Base-by-base conservation (phyloP, 2,113 vertebrate species). In the Menidia beryllina region DNA sequence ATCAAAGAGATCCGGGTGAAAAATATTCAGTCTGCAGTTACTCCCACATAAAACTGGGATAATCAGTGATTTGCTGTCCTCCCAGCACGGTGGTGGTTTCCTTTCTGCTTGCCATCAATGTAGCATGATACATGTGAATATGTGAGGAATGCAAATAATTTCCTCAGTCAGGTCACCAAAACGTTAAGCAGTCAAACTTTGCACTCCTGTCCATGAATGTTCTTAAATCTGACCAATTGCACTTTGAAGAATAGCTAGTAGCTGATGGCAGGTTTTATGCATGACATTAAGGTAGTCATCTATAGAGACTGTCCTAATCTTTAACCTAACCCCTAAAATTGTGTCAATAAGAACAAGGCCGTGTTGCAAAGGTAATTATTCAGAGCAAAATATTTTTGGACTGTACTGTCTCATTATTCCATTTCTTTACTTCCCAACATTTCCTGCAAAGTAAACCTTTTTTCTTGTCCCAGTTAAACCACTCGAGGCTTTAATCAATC, bases 131-230 rank as follows among this genome's bases (percentile, higher is more conserved):
- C 47, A 20, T 43, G 39, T 72, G 14, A 43, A 43, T 43, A 43
- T 15, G 13, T 14, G 17, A 43, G 15, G 34, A 82, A 77, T 77
- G 52, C 67, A 72, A 80, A 68, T 58, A 71, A 77, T 34, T 13
- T 74, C 69, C 53, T 72, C 25, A 69, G 57, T 61, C 67, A 53
- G 54, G 69, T 59, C 59, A 38, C 12, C 38, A 15, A 11, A 23
- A 13, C 71, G 73, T 67, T 53, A 48, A 64, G 38, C 69, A 66
- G 19, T 49, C 49, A 36, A 56, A 53, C 48, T 68, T 27, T 34
- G 30, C 30, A 34, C 30, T 8, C 30, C 30, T 34, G 30, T 6
- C 7, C 1, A 27, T 51, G 59, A 64, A 7, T 20, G 0, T 41
- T 50, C 56, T n/a, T n/a, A n/a, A n/a, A n/a, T n/a, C n/a, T n/a